A percentile compares a stretch with the other conserved stretches of the same genome.
These are phyloP conservation scores for Holotrichia oblita DNA, from an alignment of 1,140 invertebrate species.

Conservation along the genomic window DNA sequence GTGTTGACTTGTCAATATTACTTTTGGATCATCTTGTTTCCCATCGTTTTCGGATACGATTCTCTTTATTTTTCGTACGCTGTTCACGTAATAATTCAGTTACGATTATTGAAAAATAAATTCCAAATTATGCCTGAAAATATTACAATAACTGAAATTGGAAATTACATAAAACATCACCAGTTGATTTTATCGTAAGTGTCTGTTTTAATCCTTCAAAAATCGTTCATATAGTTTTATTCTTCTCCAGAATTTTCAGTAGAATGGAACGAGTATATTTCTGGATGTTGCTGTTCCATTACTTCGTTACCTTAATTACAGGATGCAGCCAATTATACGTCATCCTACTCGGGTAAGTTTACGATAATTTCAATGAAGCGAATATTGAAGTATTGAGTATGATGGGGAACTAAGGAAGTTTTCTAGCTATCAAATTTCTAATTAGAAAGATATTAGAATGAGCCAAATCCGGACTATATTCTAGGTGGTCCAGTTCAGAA, in stretches of 20 bases:
- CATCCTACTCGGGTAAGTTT: slow-evolving; percentile 13
- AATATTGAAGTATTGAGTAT: no score
- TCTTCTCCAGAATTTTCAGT: background rate
- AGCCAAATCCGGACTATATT: no score
- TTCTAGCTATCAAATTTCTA: no score
- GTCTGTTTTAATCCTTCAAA: background rate
- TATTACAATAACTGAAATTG: background rate
- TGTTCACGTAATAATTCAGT: background rate
- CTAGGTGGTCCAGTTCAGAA: no score
- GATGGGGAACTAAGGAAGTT: no score
- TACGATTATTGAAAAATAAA: background rate
- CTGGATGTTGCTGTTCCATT: slow-evolving; percentile 15
- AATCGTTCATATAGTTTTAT: background rate
- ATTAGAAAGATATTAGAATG: no score
- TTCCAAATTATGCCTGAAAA: background rate
- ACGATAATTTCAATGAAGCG: background rate
- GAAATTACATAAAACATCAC: background rate
- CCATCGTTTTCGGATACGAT: background rate
- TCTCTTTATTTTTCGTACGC: background rate
- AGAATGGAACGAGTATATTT: slow-evolving; percentile 6
- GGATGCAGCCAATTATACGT: slow-evolving; percentile 18
- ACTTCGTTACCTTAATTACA: slow-evolving; percentile 9
- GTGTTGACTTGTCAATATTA: background rate
- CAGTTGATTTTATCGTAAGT: background rate
- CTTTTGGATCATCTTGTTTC: background rate